phyloP scores from a whole-genome alignment of 2,113 vertebrate species.

The Cricetomys ansorgei region DNA sequence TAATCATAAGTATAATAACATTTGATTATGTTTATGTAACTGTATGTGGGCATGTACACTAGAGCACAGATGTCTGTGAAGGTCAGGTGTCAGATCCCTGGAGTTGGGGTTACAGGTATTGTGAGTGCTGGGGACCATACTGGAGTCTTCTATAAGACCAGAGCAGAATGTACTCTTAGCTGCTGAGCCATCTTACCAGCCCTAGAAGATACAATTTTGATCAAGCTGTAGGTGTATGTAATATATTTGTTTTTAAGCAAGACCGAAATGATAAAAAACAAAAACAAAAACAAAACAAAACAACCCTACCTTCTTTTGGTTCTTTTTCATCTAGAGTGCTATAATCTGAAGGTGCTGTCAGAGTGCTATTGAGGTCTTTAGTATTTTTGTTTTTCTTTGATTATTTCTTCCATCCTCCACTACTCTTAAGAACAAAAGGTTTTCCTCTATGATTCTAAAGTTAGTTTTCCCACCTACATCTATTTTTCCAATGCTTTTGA shows the following conservation, averaged over 20 bases:
- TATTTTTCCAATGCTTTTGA: neutral
- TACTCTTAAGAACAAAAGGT: neutral
- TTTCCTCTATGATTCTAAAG: neutral
- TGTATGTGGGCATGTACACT: neutral
- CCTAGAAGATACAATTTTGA: neutral
- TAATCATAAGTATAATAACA: constrained; percentile 3
- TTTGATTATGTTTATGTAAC: neutral
- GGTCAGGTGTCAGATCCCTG: neutral
- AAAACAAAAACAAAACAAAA: neutral
- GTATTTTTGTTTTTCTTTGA: constrained; percentile 7
- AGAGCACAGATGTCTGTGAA: neutral
- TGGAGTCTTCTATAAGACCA: neutral
- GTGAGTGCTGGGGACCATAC: neutral
- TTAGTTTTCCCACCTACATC: neutral
- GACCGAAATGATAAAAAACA: neutral
- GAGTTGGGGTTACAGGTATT: neutral
- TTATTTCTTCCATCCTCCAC: neutral
- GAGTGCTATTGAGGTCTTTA: neutral
- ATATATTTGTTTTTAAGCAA: neutral
- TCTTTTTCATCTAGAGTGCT: neutral
- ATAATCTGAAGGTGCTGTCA: neutral
- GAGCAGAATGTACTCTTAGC: neutral
- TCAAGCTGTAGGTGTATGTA: neutral
- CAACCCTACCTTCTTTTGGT: neutral
- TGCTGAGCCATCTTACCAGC: neutral